Conservation (phyloP, 2,797 vertebrate genomes). For the Cyprinodon diabolis region DNA sequence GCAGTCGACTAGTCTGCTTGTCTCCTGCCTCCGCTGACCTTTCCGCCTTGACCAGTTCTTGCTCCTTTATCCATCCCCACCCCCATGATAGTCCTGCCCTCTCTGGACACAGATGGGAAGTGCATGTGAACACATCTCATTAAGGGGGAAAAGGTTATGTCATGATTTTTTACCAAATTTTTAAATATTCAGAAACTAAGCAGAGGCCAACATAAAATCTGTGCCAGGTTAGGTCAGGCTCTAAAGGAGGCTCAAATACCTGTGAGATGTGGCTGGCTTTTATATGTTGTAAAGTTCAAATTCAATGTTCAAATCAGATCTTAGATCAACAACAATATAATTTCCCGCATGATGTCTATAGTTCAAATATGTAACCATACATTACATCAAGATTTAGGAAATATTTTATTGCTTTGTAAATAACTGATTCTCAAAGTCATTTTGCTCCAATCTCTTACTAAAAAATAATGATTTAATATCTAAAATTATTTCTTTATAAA, state of each 20-base stretch:
- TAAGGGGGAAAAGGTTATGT: slow-evolving; percentile 77
- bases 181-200: slow-evolving; percentile 76
- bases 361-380: not conserved
- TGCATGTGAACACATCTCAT: slow-evolving; percentile 78
- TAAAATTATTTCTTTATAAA: not conserved
- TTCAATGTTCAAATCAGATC: not conserved
- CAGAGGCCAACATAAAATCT: slow-evolving; percentile 38
- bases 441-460: not conserved
- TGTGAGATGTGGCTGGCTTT: slow-evolving; percentile 36
- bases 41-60: slow-evolving; percentile 75
- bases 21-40: slow-evolving; percentile 89
- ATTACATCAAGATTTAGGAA: slow-evolving; percentile 6
- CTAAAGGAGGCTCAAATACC: slow-evolving; percentile 23
- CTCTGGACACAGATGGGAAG: slow-evolving; percentile 82
- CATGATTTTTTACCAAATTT: slow-evolving; percentile 76
- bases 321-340: not conserved
- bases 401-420: not conserved
- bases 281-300: slow-evolving; percentile 18
- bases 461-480: not conserved
- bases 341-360: not conserved
- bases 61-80: slow-evolving; percentile 41
- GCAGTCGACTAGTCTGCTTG: slow-evolving; percentile 83
- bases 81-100: slow-evolving; percentile 59
- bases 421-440: not conserved
- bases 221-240: slow-evolving; percentile 54